A percentile compares a stretch with the other conserved stretches of the same genome.
phyloP scores from a whole-genome alignment of 1,140 invertebrate genomes.

The Plodia interpunctella region DNA sequence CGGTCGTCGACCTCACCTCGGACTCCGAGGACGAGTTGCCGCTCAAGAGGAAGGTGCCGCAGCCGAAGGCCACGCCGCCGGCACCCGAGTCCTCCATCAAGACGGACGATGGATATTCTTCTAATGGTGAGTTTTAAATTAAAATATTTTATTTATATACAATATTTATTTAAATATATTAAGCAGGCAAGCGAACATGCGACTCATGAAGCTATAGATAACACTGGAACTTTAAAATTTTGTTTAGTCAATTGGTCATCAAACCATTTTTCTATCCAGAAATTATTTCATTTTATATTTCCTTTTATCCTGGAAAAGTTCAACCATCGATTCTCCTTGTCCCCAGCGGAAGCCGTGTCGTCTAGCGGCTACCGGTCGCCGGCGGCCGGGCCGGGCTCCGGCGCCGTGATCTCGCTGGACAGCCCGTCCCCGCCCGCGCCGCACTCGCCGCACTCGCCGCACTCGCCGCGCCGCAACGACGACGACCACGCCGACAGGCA shows the following conservation, averaged over 20 bases:
- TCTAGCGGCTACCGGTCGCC: slow-evolving; percentile 78
- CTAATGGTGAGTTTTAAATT: slow-evolving; percentile 37
- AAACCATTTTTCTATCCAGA: too few relatives aligned
- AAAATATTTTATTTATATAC: too few relatives aligned
- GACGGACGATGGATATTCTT: slow-evolving; percentile 39
- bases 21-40: slow-evolving; percentile 73
- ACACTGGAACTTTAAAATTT: too few relatives aligned
- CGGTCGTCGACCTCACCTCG: slow-evolving; percentile 68
- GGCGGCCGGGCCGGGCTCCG: slow-evolving; percentile 27
- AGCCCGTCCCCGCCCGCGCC: slow-evolving; percentile 77
- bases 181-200: too few relatives aligned
- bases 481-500: slow-evolving; percentile 22
- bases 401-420: slow-evolving; percentile 77
- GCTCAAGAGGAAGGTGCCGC: slow-evolving; percentile 62
- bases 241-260: too few relatives aligned
- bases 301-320: too few relatives aligned
- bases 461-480: slow-evolving; percentile 35
- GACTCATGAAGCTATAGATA: too few relatives aligned
- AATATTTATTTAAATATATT: too few relatives aligned
- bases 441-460: slow-evolving; percentile 31
- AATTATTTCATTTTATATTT: too few relatives aligned
- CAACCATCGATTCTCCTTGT: too few relatives aligned
- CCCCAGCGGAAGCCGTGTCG: slow-evolving; percentile 71
- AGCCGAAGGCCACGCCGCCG: slow-evolving; percentile 44
- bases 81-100: slow-evolving; percentile 32